These are phyloP conservation scores for Tachyglossus aculeatus DNA, from an alignment of 2,797 vertebrate genomes.

Conservation along the genomic window DNA sequence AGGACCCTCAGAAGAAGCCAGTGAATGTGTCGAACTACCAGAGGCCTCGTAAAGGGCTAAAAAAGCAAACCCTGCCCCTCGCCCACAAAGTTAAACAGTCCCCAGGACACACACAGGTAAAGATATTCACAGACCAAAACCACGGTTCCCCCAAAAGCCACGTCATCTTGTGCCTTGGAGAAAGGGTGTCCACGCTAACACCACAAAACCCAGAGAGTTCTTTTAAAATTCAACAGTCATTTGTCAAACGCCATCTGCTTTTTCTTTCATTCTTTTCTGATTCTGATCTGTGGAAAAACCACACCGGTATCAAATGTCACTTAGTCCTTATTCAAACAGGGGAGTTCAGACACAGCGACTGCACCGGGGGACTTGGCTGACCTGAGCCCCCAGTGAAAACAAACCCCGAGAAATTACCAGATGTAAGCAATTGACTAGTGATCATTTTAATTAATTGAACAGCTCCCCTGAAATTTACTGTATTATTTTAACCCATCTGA, in stretches of 20 bases:
- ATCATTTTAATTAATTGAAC: constrained; percentile 94
- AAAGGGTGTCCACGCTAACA: neutral
- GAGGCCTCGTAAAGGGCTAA: too few relatives aligned
- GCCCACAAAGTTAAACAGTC: too few relatives aligned
- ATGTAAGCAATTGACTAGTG: constrained; percentile 89
- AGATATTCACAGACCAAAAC: neutral
- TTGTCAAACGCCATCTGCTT: constrained; percentile 61
- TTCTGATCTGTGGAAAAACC: constrained; percentile 71
- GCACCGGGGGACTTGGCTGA: constrained; percentile 86
- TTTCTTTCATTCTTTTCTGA: constrained; percentile 69
- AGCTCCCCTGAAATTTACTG: constrained; percentile 84
- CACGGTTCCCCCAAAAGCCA: neutral
- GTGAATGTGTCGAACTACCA: too few relatives aligned
- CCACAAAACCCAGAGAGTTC: constrained; percentile 24
- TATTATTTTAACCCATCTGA: constrained; percentile 77
- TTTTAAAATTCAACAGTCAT: constrained; percentile 54
- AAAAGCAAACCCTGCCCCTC: neutral
- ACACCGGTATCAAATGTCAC: constrained; percentile 88
- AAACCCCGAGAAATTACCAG: constrained; percentile 88
- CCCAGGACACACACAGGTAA: neutral
- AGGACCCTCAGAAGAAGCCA: too few relatives aligned
- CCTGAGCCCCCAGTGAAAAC: constrained; percentile 86
- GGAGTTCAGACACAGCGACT: constrained; percentile 89
- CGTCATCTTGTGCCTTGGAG: neutral
- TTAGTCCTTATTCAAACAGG: constrained; percentile 90